These are phyloP conservation scores for Limnephilus auricula DNA, from an alignment of 2,888 invertebrate species.

Conservation along the genomic window DNA sequence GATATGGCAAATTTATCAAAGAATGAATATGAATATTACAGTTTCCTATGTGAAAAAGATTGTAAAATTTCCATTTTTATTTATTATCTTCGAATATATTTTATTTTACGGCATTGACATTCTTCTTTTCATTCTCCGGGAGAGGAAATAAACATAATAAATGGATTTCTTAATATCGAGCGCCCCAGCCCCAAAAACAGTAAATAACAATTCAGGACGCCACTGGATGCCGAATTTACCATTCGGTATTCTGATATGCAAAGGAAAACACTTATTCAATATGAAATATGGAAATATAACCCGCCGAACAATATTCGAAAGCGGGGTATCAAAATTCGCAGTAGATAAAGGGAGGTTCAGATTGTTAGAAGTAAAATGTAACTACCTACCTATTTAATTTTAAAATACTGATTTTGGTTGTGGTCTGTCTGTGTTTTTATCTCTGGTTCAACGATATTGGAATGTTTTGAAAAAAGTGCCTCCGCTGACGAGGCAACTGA, in stretches of 20 bases:
- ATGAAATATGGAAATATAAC: slow-evolving; percentile 64
- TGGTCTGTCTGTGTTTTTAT: too few species aligned
- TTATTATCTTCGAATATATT: neutral
- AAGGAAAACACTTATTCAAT: slow-evolving; percentile 64
- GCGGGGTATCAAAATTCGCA: slow-evolving; percentile 43
- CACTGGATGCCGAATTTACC: slow-evolving; percentile 43
- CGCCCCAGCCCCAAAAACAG: slow-evolving; percentile 33
- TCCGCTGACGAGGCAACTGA: too few species aligned
- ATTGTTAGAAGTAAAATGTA: neutral
- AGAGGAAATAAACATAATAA: slow-evolving; percentile 16
- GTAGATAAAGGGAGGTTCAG: slow-evolving; percentile 46
- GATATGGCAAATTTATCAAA: too few species aligned
- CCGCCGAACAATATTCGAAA: slow-evolving; percentile 47
- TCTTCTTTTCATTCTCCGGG: neutral
- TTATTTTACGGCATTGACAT: neutral
- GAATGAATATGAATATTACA: too few species aligned
- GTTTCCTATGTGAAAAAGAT: neutral
- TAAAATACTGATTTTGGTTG: too few species aligned
- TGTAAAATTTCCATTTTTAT: neutral
- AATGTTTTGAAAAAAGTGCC: too few species aligned
- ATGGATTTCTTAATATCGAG: slow-evolving; percentile 51
- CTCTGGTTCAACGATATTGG: neutral
- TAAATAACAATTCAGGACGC: slow-evolving; percentile 58
- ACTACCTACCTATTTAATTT: too few species aligned
- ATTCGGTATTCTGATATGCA: slow-evolving; percentile 54